Evolutionary conservation across 2,113 vertebrate species (phyloP).

Genomic region (Gavialis gangeticus): DNA sequence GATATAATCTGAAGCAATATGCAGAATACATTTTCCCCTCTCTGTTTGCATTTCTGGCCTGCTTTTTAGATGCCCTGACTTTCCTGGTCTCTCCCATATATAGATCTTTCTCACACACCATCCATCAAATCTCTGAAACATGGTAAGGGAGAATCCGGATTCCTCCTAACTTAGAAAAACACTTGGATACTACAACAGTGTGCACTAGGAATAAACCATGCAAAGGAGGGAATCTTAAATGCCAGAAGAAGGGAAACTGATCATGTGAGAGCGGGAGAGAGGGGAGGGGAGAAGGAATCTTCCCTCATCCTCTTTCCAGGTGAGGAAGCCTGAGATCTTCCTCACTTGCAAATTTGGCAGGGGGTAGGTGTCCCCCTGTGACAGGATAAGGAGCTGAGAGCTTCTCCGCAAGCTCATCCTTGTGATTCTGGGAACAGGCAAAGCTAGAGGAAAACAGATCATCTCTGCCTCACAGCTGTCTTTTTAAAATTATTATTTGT

Average conservation of each 20-base stretch:
- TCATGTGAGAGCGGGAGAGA: no score
- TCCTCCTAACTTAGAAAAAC: not conserved
- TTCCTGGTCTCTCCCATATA: not conserved
- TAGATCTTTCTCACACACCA: not conserved
- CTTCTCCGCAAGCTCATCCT: not conserved
- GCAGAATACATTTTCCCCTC: not conserved
- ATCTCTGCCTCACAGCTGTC: conserved; percentile 45
- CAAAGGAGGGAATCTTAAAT: not conserved
- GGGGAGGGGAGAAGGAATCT: not conserved
- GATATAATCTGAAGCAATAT: not conserved
- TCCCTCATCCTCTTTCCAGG: not conserved
- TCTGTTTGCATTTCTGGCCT: not conserved
- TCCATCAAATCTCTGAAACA: not conserved
- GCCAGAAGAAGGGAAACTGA: not conserved
- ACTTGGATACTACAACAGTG: not conserved
- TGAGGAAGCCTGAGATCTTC: not conserved
- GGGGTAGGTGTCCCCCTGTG: not conserved
- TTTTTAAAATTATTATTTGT: conserved; percentile 53
- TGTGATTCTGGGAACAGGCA: not conserved
- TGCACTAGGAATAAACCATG: not conserved
- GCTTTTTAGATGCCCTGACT: not conserved
- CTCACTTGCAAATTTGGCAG: not conserved
- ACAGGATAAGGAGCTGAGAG: not conserved
- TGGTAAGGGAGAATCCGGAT: not conserved
- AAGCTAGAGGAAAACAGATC: not conserved